phyloP scores from a whole-genome alignment of 2,888 invertebrate species.

The Melanostoma mellinum region DNA sequence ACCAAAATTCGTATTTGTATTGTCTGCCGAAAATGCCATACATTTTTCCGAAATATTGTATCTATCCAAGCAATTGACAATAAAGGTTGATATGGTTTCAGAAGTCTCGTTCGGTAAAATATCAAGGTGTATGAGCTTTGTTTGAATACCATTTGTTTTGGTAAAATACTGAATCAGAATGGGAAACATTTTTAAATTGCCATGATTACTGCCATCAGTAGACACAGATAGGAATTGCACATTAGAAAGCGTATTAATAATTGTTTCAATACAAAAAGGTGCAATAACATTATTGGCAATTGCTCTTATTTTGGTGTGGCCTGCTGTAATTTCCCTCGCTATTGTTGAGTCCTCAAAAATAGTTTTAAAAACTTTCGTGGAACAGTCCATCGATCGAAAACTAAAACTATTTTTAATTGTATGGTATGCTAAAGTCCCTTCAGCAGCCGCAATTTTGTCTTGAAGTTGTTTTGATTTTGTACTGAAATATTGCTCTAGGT shows the following conservation, averaged over 20 bases:
- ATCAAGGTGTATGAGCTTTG: constrained; percentile 14
- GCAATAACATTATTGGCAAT: constrained; percentile 17
- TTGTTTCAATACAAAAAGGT: constrained; percentile 25
- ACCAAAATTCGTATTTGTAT: constrained; percentile 32
- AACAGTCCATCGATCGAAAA: constrained; percentile 31
- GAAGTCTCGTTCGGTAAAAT: constrained; percentile 22
- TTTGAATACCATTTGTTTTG: constrained; percentile 31
- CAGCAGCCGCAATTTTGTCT: constrained; percentile 24
- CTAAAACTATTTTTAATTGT: constrained; percentile 32
- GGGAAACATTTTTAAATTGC: constrained; percentile 31
- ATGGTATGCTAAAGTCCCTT: constrained; percentile 29
- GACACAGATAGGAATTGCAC: too few relatives aligned
- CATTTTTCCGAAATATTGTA: constrained; percentile 32
- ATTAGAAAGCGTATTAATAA: background rate
- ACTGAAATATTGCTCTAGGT: constrained; percentile 8
- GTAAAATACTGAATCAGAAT: constrained; percentile 25
- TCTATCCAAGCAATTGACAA: constrained; percentile 23
- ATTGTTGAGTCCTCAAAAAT: constrained; percentile 32
- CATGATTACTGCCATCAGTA: too few relatives aligned
- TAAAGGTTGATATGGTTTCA: background rate
- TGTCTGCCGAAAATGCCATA: constrained; percentile 37
- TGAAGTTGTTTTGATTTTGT: constrained; percentile 24
- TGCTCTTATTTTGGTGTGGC: constrained; percentile 3
- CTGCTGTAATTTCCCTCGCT: constrained; percentile 5
- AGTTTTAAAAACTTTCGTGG: constrained; percentile 14